These are phyloP conservation scores for Lophotriccus pileatus DNA, from an alignment of 2,797 vertebrate genomes.

Conservation along the genomic window DNA sequence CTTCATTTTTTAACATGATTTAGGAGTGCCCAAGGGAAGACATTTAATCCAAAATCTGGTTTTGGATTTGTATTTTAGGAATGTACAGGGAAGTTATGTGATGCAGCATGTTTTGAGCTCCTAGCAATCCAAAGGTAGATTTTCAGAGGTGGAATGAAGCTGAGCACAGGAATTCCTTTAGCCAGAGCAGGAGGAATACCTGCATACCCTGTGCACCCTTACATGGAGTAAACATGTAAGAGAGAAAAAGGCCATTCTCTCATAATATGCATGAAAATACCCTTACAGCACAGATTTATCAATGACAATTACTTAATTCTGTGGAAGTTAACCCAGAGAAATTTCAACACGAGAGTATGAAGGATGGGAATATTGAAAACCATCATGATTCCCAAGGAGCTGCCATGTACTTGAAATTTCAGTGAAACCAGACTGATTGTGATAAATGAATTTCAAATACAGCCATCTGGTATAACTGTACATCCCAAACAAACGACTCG, in stretches of 20 bases:
- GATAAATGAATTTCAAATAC: neutral
- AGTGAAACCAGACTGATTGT: neutral
- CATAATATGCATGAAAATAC: neutral
- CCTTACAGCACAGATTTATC: neutral
- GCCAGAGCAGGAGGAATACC: neutral
- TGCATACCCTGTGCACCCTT: neutral
- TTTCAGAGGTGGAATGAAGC: neutral
- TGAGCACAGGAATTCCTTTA: neutral
- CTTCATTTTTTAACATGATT: constrained; percentile 6
- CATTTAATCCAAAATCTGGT: neutral
- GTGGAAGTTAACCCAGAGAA: neutral
- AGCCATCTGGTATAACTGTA: neutral
- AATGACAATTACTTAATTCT: neutral
- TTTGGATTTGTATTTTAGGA: constrained; percentile 36
- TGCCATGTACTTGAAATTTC: neutral
- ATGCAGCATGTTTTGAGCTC: neutral
- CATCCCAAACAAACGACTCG: neutral
- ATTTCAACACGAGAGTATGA: neutral
- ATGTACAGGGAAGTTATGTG: neutral
- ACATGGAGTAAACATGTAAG: neutral
- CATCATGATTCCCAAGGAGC: neutral
- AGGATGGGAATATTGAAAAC: neutral
- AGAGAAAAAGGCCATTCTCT: neutral
- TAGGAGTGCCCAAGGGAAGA: neutral
- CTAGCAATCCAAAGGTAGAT: neutral